Conservation (phyloP, 2,113 vertebrate genomes). For the Melanotaenia duboulayi region DNA sequence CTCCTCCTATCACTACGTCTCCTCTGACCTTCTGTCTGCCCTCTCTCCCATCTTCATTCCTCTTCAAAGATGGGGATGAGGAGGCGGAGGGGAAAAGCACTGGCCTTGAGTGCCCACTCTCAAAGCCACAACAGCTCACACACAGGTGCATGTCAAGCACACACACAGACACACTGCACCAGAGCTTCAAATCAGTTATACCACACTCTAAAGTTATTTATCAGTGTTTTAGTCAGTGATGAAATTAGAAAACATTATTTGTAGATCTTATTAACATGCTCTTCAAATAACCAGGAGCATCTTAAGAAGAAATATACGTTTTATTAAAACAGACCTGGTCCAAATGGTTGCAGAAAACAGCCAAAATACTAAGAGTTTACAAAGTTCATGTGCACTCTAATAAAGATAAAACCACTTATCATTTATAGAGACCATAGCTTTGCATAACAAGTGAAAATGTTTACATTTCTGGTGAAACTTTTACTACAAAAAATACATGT, state of each 20-base stretch:
- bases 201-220: background rate
- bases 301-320: background rate
- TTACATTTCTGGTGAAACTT: background rate
- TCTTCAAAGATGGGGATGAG: constrained; percentile 64
- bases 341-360: constrained; percentile 1
- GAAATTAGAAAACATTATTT: background rate
- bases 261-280: background rate
- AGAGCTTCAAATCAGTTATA: constrained; percentile 10
- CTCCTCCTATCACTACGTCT: constrained; percentile 56
- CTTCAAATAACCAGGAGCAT: background rate
- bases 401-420: no score
- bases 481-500: background rate
- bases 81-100: constrained; percentile 35
- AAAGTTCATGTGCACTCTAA: background rate
- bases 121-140: constrained; percentile 69
- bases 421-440: background rate
- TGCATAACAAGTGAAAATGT: background rate
- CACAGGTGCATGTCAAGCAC: constrained; percentile 48
- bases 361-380: background rate
- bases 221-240: background rate
- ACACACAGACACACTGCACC: background rate
- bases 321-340: background rate
- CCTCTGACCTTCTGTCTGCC: constrained; percentile 59
- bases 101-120: constrained; percentile 64
- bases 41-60: constrained; percentile 58